Conservation (phyloP, 2,113 vertebrate species). For the Takifugu bimaculatus region DNA sequence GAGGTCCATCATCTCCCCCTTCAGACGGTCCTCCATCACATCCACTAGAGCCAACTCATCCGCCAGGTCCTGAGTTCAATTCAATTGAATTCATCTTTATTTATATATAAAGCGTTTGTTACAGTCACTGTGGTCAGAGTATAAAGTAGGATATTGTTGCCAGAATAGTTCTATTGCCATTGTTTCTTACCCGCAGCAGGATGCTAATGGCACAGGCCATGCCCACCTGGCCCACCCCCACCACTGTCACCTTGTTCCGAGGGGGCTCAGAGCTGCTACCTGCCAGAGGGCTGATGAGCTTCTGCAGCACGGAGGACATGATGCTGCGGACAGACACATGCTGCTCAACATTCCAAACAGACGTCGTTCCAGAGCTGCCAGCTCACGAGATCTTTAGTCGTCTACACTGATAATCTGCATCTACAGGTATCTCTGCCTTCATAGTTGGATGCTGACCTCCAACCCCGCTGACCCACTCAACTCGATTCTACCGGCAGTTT, state of each 20-base stretch:
- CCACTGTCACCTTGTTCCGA: constrained; percentile 90
- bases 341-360: no score
- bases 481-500: no score
- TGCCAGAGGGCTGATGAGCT: constrained; percentile 80
- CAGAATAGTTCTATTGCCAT: not conserved
- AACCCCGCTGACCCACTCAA: no score
- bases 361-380: no score
- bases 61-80: constrained; percentile 77
- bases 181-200: constrained; percentile 78
- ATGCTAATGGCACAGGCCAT: constrained; percentile 94
- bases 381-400: no score
- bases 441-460: no score
- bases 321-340: constrained; percentile 38
- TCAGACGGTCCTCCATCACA: constrained; percentile 94
- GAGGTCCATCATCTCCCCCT: constrained; percentile 95
- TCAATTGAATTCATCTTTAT: no score
- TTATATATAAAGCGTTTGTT: no score
- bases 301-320: constrained; percentile 89
- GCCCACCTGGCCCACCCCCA: constrained; percentile 93
- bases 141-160: not conserved
- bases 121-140: not conserved
- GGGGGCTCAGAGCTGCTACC: constrained; percentile 54
- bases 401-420: no score
- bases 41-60: constrained; percentile 95
- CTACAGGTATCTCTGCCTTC: no score